Evolutionary conservation across 2,797 vertebrate species (phyloP).

Genomic region (Phyllotis vaccarum): DNA sequence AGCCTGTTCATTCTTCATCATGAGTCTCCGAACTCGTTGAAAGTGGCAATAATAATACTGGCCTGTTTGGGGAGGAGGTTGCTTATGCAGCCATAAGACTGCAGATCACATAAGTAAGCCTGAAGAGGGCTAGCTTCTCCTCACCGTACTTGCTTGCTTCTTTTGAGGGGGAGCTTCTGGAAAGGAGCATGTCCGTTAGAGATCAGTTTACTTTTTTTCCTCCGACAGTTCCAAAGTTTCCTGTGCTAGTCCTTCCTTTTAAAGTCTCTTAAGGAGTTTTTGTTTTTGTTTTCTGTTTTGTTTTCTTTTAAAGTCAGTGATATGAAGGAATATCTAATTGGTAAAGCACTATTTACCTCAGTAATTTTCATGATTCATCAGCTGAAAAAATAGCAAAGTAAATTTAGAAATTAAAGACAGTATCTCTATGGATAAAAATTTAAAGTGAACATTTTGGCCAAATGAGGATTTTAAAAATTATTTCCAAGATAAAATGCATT

Average conservation of each 20-base stretch:
- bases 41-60: background rate
- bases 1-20: background rate
- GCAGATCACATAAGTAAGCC: background rate
- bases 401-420: constrained; percentile 14
- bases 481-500: background rate
- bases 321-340: background rate
- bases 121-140: background rate
- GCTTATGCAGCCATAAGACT: background rate
- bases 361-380: constrained; percentile 26
- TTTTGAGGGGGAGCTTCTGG: background rate
- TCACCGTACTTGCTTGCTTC: constrained; percentile 38
- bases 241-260: background rate
- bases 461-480: constrained; percentile 1
- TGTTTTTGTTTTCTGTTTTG: no score
- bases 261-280: constrained; percentile 35
- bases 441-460: background rate
- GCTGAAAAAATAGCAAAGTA: constrained; percentile 19
- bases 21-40: constrained; percentile 17
- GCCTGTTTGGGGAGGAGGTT: constrained; percentile 21
- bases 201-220: background rate
- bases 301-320: no score
- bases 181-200: constrained; percentile 33
- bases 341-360: background rate
- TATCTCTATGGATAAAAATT: constrained; percentile 32
- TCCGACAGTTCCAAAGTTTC: background rate